Percentiles rank a stretch among this genome's conserved stretches.
Evolutionary conservation across 2,888 invertebrate species (phyloP).

Genomic region (Lochmaea capreae): DNA sequence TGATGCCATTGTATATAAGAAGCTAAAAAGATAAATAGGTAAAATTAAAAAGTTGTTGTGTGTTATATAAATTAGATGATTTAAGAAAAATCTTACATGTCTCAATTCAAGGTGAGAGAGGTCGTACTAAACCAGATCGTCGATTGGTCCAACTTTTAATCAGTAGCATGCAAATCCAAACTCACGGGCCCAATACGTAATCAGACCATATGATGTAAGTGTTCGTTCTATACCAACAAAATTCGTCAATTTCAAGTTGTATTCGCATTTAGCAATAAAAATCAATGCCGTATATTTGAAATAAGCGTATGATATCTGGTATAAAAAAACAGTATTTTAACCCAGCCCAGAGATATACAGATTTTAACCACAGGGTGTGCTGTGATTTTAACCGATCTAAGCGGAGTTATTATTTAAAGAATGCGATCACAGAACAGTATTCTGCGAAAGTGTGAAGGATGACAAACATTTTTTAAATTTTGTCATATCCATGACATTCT

Average conservation of each 20-base stretch:
- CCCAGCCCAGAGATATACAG: no score
- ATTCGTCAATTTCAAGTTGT: background rate
- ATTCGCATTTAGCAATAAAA: background rate
- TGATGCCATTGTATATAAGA: slow-evolving; percentile 51
- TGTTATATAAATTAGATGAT: slow-evolving; percentile 21
- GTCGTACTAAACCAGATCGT: slow-evolving; percentile 45
- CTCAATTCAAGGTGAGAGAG: slow-evolving; percentile 54
- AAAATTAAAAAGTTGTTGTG: slow-evolving; percentile 28
- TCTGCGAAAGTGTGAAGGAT: no score
- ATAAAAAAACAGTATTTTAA: no score
- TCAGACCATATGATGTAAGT: slow-evolving; percentile 40
- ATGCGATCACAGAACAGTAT: no score
- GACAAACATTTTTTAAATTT: no score
- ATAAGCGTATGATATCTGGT: background rate
- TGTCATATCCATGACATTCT: no score
- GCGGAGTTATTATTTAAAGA: no score
- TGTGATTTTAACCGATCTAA: no score
- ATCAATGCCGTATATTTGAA: background rate
- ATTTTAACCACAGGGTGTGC: no score
- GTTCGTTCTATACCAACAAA: slow-evolving; percentile 12
- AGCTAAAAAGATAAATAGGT: slow-evolving; percentile 34
- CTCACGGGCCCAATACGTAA: slow-evolving; percentile 35
- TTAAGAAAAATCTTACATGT: slow-evolving; percentile 42
- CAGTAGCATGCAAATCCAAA: slow-evolving; percentile 28
- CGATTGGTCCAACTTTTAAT: slow-evolving; percentile 27